Evolutionary conservation across 2,113 vertebrate genomes (phyloP).

Genomic region (Axis porcinus): DNA sequence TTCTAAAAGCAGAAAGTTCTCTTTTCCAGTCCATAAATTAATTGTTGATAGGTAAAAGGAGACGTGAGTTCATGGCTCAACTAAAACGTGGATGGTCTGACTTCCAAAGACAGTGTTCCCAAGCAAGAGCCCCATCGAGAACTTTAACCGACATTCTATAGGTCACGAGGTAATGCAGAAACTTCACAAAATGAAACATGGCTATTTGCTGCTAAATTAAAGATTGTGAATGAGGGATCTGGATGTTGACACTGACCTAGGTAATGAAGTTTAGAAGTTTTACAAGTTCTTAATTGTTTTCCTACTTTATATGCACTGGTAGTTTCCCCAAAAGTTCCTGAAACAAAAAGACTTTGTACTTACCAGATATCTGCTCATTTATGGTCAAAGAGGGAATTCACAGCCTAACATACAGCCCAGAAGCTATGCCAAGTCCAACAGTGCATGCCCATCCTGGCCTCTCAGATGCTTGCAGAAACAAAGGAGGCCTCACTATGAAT

Average conservation of each 20-base stretch:
- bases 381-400: slow-evolving; percentile 69
- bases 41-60: background rate
- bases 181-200: slow-evolving; percentile 40
- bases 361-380: slow-evolving; percentile 59
- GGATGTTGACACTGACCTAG: slow-evolving; percentile 29
- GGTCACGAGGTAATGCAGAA: background rate
- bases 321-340: slow-evolving; percentile 47
- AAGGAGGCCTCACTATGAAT: slow-evolving; percentile 58
- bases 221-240: slow-evolving; percentile 17
- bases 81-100: background rate
- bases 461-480: slow-evolving; percentile 59
- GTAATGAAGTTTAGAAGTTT: slow-evolving; percentile 58
- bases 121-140: slow-evolving; percentile 3
- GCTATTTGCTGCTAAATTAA: slow-evolving; percentile 16
- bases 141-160: background rate
- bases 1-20: slow-evolving; percentile 36
- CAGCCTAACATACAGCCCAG: slow-evolving; percentile 59
- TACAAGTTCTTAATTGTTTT: slow-evolving; percentile 50
- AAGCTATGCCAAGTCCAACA: slow-evolving; percentile 63
- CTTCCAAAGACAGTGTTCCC: background rate
- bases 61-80: background rate
- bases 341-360: slow-evolving; percentile 67
- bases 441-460: slow-evolving; percentile 40
- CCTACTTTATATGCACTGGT: slow-evolving; percentile 59
- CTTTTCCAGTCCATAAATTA: slow-evolving; percentile 9